These are phyloP conservation scores for Brenthis daphne DNA, from an alignment of 2,888 invertebrate species.

Conservation along the genomic window DNA sequence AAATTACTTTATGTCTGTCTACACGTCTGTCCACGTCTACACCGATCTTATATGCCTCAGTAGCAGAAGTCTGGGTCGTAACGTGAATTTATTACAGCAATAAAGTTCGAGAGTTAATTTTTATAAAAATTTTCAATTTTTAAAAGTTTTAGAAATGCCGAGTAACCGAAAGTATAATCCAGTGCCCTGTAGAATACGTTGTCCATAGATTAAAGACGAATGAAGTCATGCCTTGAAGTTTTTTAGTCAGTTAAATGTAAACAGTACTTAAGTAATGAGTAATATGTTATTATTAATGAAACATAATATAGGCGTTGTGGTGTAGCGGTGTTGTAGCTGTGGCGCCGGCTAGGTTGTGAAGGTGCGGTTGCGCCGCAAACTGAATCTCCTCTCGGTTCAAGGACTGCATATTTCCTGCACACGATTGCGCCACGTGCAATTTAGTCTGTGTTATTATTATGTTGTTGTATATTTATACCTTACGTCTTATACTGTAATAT, in stretches of 20 bases:
- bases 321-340: conserved; percentile 48
- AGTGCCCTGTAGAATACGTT: conserved; percentile 80
- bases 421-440: conserved; percentile 80
- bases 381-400: conserved; percentile 79
- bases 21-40: conserved; percentile 70
- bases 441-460: conserved; percentile 81
- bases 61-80: conserved; percentile 67
- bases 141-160: conserved; percentile 61
- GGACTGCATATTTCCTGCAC: conserved; percentile 79
- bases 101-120: conserved; percentile 68
- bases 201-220: conserved; percentile 78
- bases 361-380: conserved; percentile 56
- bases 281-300: conserved; percentile 45
- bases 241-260: conserved; percentile 77
- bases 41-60: conserved; percentile 58
- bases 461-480: conserved; percentile 81
- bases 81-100: conserved; percentile 76
- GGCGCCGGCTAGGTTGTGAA: conserved; percentile 66
- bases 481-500: conserved; percentile 77
- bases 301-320: conserved; percentile 68
- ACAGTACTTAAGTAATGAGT: conserved; percentile 77
- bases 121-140: conserved; percentile 72
- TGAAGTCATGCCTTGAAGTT: conserved; percentile 79
- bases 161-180: conserved; percentile 75
- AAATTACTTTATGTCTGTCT: conserved; percentile 51